Evolutionary conservation across 2,888 invertebrate species (phyloP).

Genomic region (Acrocera orbiculus): DNA sequence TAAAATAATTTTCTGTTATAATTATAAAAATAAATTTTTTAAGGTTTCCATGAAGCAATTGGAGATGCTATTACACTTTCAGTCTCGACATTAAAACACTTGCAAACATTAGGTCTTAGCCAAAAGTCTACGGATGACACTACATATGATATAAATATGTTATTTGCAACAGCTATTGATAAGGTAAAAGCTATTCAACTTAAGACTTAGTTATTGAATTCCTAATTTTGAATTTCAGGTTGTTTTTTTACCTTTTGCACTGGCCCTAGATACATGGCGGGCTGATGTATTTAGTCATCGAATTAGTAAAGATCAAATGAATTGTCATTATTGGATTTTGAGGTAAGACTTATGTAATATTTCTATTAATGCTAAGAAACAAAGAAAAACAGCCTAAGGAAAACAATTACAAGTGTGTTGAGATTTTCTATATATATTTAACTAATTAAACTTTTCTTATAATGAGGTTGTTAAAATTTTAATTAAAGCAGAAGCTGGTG

Average conservation of each 20-base stretch:
- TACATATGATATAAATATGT: slow-evolving; percentile 67
- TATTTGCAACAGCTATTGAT: slow-evolving; percentile 71
- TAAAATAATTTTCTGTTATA: background rate
- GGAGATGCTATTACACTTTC: slow-evolving; percentile 80
- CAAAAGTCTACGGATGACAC: slow-evolving; percentile 66
- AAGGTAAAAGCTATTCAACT: slow-evolving; percentile 40
- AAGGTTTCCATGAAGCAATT: slow-evolving; percentile 85
- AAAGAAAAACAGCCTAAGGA: too few species aligned
- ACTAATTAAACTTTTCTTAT: too few species aligned
- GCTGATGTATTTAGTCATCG: slow-evolving; percentile 69
- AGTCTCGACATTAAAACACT: slow-evolving; percentile 66
- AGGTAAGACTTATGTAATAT: slow-evolving; percentile 36
- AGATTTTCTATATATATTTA: too few species aligned
- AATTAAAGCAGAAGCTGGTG: too few species aligned
- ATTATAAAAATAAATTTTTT: background rate
- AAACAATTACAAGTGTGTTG: too few species aligned
- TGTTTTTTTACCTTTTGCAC: slow-evolving; percentile 64
- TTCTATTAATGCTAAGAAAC: too few species aligned
- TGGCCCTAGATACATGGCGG: slow-evolving; percentile 71
- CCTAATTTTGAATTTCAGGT: slow-evolving; percentile 15
- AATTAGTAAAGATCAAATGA: slow-evolving; percentile 57
- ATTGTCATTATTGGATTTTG: slow-evolving; percentile 76
- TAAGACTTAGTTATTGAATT: background rate
- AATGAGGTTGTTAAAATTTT: too few species aligned
- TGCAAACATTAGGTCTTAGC: slow-evolving; percentile 64